phyloP scores from a whole-genome alignment of 1,140 invertebrate species.

The Pseudoatta argentina region DNA sequence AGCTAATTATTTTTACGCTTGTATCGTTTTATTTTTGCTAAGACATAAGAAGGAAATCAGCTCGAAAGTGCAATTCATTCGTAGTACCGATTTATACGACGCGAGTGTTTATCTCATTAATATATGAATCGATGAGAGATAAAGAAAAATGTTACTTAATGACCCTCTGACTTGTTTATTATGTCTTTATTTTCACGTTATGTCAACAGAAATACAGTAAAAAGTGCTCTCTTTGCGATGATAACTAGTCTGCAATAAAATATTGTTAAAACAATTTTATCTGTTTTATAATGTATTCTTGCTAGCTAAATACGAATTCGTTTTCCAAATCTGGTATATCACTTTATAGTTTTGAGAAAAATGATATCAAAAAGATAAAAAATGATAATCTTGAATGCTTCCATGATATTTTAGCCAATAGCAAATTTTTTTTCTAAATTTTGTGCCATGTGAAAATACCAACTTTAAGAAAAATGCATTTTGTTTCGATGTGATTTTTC shows the following conservation, averaged over 20 bases:
- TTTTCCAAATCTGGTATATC: too few species aligned
- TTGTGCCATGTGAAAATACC: too few species aligned
- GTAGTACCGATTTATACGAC: background rate
- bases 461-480: too few species aligned
- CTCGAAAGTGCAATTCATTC: slow-evolving; percentile 21
- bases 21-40: slow-evolving; percentile 9
- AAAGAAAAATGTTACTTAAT: slow-evolving; percentile 55
- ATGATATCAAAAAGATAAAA: too few species aligned
- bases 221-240: slow-evolving; percentile 58
- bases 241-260: slow-evolving; percentile 4
- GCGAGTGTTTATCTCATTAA: slow-evolving; percentile 42
- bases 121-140: slow-evolving; percentile 56
- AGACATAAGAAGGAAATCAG: background rate
- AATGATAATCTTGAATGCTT: too few species aligned
- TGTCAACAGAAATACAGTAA: slow-evolving; percentile 50
- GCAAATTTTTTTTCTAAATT: too few species aligned
- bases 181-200: slow-evolving; percentile 37
- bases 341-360: too few species aligned
- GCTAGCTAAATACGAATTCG: too few species aligned
- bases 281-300: too few species aligned
- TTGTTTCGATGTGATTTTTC: too few species aligned
- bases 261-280: too few species aligned
- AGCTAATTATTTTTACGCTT: slow-evolving; percentile 23
- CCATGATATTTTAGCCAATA: too few species aligned
- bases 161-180: slow-evolving; percentile 63